Base-by-base conservation (phyloP, 2,888 invertebrate species). In the Drosophila peninsularis region DNA sequence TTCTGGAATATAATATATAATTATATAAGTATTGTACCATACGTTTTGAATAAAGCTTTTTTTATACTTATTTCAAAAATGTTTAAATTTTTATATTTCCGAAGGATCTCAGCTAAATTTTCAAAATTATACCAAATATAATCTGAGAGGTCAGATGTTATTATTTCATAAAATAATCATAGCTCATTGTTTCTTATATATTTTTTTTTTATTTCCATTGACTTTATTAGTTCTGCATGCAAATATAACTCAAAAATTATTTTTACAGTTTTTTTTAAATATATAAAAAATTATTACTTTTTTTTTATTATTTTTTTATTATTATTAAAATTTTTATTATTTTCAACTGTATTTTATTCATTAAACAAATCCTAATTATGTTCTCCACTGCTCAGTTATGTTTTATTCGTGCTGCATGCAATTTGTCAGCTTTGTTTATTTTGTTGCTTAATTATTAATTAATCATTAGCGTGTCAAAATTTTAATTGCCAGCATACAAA, bases 381-480 rank as follows among this genome's bases (percentile, higher is more conserved):
- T 41, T 58, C 39, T 58, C 39, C 50, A 50, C 10, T 47, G 41
- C 13, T 19, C 27, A 49, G 27, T 14, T 27, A 39, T 21, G 27
- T 47, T 9, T 50, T 34, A 36, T 42, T 54, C 44, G 50, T 69
- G 80, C 39, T 6, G 14, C 54, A 62, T 60, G 44, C 55, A 49
- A 68, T 75, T 58, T 47, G 24, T 41, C 13, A 49, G 14, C 17
- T 57, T 13, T 45, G 30, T 41, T 34, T 39, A 39, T 32, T 37
- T 34, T 34, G 9, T 36, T 30, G 21, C 19, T 45, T 54, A 60
- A 56, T 62, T 65, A 17, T 37, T 37, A 44, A 80, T 67, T 47
- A 77, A 64, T 71, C 45, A 62, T 50, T 30, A 19, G 24, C 30
- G 58, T 37, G 52, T 34, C 45, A 47, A 62, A 58, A 17, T 42